A percentile compares a stretch with the other conserved stretches of the same genome.
Evolutionary conservation across 2,888 invertebrate species (phyloP).

Genomic region (Stenolophus ochropezus): DNA sequence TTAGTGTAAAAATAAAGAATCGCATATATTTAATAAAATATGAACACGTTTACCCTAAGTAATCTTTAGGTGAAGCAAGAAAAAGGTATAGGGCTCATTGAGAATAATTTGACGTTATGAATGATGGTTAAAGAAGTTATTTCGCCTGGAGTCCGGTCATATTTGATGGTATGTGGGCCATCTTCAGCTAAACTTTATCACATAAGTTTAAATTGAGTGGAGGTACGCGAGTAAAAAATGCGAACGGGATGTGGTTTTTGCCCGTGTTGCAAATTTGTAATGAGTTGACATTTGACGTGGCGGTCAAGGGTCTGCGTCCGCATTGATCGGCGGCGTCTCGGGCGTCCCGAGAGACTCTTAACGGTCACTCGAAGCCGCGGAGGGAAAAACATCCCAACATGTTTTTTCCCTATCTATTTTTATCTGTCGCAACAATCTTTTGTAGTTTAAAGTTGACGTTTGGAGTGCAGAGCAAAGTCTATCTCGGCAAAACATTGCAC

Average conservation of each 20-base stretch:
- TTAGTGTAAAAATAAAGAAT: too few species aligned
- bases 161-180: background rate
- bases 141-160: background rate
- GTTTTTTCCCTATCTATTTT: slow-evolving; percentile 53
- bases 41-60: too few species aligned
- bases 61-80: too few species aligned
- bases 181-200: background rate
- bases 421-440: slow-evolving; percentile 56
- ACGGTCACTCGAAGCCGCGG: slow-evolving; percentile 10
- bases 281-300: slow-evolving; percentile 33
- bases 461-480: slow-evolving; percentile 46
- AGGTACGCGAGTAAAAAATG: background rate
- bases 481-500: slow-evolving; percentile 47
- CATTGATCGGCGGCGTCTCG: slow-evolving; percentile 28
- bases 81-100: too few species aligned
- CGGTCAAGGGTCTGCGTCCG: background rate
- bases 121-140: background rate
- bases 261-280: slow-evolving; percentile 27
- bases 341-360: slow-evolving; percentile 20
- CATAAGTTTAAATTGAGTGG: background rate
- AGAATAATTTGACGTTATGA: background rate
- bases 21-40: too few species aligned
- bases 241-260: background rate
- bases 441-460: slow-evolving; percentile 55
- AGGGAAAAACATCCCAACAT: slow-evolving; percentile 39